A percentile compares a stretch with the other conserved stretches of the same genome.
Evolutionary conservation across 2,113 vertebrate genomes (phyloP).

Genomic region (Greenwoodochromis staneri): DNA sequence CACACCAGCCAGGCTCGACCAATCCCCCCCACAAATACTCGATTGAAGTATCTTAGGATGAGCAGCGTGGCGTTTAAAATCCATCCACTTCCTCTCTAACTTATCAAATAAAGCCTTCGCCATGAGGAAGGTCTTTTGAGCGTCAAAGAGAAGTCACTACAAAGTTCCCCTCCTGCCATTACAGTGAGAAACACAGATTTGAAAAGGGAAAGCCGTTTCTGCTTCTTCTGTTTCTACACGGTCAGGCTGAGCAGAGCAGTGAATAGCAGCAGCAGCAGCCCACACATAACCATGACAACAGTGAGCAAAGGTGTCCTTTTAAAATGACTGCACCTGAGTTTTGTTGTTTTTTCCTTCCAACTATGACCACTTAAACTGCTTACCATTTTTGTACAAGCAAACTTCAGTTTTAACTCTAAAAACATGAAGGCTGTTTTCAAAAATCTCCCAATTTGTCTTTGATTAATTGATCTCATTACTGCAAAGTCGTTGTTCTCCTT

Average conservation of each 20-base stretch:
- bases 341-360: background rate
- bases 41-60: background rate
- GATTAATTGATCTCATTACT: background rate
- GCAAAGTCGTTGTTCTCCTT: background rate
- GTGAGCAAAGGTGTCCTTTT: background rate
- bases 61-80: background rate
- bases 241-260: background rate
- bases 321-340: background rate
- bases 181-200: background rate
- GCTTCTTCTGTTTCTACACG: background rate
- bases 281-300: slow-evolving; percentile 50
- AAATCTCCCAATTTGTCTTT: background rate
- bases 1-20: slow-evolving; percentile 56
- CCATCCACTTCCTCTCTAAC: background rate
- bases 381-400: background rate
- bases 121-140: background rate
- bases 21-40: slow-evolving; percentile 53
- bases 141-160: background rate
- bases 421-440: background rate
- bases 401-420: background rate
- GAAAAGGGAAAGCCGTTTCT: background rate
- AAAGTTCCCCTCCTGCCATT: background rate
- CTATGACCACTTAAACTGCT: background rate
- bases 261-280: background rate
- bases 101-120: background rate